Percentiles rank a stretch among this genome's conserved stretches.
These are phyloP conservation scores for Piscicola geometra DNA, from an alignment of 2,888 invertebrate genomes.

Conservation along the genomic window DNA sequence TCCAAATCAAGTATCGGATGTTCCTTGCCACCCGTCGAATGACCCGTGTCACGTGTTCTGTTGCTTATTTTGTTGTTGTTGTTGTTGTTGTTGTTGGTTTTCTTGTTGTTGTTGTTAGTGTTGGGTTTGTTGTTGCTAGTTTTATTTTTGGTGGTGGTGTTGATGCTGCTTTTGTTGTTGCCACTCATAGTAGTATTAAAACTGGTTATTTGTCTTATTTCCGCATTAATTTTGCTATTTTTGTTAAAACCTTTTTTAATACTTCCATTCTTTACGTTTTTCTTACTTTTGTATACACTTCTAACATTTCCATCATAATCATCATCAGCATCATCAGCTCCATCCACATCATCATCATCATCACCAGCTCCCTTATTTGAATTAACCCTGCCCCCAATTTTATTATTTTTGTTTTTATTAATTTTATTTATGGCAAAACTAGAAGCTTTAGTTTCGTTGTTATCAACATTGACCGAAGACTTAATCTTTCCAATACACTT, in stretches of 20 bases:
- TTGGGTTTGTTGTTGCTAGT: neutral
- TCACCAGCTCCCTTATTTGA: no score
- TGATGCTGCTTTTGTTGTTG: neutral
- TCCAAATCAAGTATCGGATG: no score
- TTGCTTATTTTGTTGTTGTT: neutral
- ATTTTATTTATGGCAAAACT: no score
- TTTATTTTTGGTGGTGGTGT: neutral
- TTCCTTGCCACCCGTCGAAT: neutral
- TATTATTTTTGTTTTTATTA: no score
- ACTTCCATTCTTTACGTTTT: neutral
- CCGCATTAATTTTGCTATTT: neutral
- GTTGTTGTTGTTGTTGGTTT: constrained; percentile 12
- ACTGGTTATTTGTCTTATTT: neutral
- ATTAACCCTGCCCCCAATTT: no score
- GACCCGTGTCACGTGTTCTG: neutral
- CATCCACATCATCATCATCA: no score
- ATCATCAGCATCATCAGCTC: neutral
- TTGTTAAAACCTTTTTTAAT: neutral
- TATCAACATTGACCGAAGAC: no score
- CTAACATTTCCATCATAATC: neutral
- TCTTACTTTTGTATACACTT: neutral
- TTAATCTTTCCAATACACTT: no score
- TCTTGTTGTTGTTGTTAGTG: neutral
- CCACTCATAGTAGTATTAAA: neutral
- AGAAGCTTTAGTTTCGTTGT: no score